phyloP scores from a whole-genome alignment of 2,888 invertebrate genomes.

The Caenorhabditis macrosperma region DNA sequence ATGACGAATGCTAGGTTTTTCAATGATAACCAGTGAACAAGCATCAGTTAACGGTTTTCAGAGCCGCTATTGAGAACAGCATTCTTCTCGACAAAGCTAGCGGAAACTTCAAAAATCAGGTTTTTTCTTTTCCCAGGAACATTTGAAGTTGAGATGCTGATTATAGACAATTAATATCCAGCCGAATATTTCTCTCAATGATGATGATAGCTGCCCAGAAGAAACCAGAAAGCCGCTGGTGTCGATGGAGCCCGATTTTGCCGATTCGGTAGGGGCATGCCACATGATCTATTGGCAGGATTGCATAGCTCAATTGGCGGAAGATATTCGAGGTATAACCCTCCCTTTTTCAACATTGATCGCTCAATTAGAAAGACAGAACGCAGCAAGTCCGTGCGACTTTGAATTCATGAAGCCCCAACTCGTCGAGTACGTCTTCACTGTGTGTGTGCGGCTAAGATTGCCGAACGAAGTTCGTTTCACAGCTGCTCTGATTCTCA shows the following conservation, averaged over 20 bases:
- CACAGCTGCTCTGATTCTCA: constrained; percentile 65
- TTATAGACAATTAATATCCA: constrained; percentile 8
- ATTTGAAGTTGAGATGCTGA: neutral
- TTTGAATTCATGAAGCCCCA: constrained; percentile 68
- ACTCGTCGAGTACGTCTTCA: constrained; percentile 75
- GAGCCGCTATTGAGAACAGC: neutral
- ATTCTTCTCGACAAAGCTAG: constrained; percentile 1
- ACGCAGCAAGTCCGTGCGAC: constrained; percentile 21
- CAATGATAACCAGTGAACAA: constrained; percentile 13
- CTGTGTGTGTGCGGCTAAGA: constrained; percentile 75
- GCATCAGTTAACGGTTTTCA: constrained; percentile 9
- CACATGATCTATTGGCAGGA: constrained; percentile 60
- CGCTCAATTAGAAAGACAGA: constrained; percentile 21
- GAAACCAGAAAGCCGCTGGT: neutral
- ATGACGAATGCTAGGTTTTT: constrained; percentile 29
- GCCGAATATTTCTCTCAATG: neutral
- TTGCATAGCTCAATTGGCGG: constrained; percentile 51
- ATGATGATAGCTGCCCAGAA: neutral
- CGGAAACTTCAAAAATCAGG: constrained; percentile 7
- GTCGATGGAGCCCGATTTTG: constrained; percentile 49
- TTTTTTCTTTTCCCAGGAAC: neutral
- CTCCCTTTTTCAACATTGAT: neutral
- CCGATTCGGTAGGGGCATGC: constrained; percentile 23
- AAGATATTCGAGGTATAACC: constrained; percentile 51
- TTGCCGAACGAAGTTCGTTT: constrained; percentile 76